phyloP scores from a whole-genome alignment of 2,113 vertebrate species.

The Anguilla rostrata region DNA sequence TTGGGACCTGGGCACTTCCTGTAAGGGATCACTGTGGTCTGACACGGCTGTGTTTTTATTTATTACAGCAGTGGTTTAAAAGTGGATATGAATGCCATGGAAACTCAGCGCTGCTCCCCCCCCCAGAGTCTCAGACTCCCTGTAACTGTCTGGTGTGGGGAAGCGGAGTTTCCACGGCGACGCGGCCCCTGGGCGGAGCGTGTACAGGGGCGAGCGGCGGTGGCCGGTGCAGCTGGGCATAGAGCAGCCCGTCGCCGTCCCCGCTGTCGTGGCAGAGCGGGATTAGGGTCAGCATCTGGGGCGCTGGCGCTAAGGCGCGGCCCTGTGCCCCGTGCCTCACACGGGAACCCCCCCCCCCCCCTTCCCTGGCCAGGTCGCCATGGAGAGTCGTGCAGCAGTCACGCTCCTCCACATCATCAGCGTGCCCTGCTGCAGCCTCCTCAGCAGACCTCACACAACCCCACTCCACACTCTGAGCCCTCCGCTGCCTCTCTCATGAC shows the following conservation, averaged over 20 bases:
- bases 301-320: constrained; percentile 30
- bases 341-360: background rate
- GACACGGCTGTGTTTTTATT: constrained; percentile 5
- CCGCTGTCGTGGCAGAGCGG: constrained; percentile 25
- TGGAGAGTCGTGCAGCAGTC: background rate
- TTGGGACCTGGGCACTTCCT: constrained; percentile 20
- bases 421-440: background rate
- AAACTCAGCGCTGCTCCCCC: background rate
- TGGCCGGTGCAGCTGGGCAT: background rate
- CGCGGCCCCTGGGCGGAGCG: background rate
- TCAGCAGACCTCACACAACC: background rate
- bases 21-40: constrained; percentile 23
- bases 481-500: background rate
- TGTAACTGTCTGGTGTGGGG: background rate
- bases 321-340: background rate
- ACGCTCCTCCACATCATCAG: background rate
- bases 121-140: background rate
- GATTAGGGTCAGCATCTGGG: constrained; percentile 54
- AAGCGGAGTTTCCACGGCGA: background rate
- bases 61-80: background rate
- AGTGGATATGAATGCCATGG: background rate
- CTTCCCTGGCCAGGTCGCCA: background rate
- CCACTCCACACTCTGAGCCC: background rate
- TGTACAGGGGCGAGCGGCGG: background rate
- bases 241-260: constrained; percentile 9